Evolutionary conservation across 2,113 vertebrate genomes (phyloP), one percentile per base, ranked within the genome.

Genomic region (Thalassoma bifasciatum): DNA sequence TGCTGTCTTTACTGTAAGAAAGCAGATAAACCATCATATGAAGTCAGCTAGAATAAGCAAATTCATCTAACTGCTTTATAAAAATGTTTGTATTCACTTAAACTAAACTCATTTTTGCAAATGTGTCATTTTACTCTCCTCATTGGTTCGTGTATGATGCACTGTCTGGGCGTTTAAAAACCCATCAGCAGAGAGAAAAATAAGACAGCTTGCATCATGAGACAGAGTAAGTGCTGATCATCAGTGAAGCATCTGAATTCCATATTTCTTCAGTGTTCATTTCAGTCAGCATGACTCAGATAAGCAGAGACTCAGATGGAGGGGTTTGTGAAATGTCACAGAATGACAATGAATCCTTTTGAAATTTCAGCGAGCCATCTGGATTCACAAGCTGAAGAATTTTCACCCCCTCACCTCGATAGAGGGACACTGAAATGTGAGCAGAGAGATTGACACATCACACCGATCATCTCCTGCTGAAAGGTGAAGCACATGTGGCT

Each of bases 321-420:
- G 65, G 74, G 50, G 67, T 23, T 75, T 64, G n/a, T n/a, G 60
- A 81, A 86, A 88, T 86, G 85, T 85, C 84, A 76, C 52, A 40
- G 87, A 89, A 88, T 84, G 74, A 86, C 79, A 86, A 91, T 88
- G 79, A 89, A 67, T 52, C 61, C 64, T 83, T 88, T 84, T 77
- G 66, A 80, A 89, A 85, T 62, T 81, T 67, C 75, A 83, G 81
- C 58, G 71, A 77, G 71, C 73, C 73, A 67, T 81, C 74, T 81
- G 71, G 82, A 86, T 87, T 81, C 82, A 77, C 54, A 71, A 61
- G 72, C 70, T 65, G 70, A 77, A 57, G 44, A 69, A 3, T 73
- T 76, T 79, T 10, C 2, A 73, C 57, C 46, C 60, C 66, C 40
- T 24, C 52, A 49, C 54, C 24, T 56, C 10, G 13, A 36, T 5